A percentile compares a stretch with the other conserved stretches of the same genome.
These are phyloP conservation scores for Beris morrisii DNA, from an alignment of 2,888 invertebrate genomes.

Conservation along the genomic window DNA sequence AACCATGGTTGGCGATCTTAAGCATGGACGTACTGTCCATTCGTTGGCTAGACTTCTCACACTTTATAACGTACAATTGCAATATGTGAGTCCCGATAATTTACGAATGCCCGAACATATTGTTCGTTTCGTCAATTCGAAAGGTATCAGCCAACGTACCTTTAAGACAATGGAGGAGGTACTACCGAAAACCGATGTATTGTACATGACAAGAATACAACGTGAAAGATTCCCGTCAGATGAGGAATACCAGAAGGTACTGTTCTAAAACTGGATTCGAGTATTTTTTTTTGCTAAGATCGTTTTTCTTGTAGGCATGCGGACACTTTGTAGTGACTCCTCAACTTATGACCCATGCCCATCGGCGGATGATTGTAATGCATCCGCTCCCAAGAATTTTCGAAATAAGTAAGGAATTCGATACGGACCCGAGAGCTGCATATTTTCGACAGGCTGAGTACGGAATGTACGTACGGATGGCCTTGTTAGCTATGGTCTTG, in stretches of 20 bases:
- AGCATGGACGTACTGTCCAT: constrained; percentile 97
- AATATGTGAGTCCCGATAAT: constrained; percentile 85
- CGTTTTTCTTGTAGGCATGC: constrained; percentile 64
- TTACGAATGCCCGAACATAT: constrained; percentile 92
- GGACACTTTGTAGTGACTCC: constrained; percentile 91
- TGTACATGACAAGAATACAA: constrained; percentile 98
- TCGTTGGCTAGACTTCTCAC: constrained; percentile 92
- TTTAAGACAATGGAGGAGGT: constrained; percentile 79
- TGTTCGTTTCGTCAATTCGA: constrained; percentile 73
- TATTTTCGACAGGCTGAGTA: constrained; percentile 98
- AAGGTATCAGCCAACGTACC: constrained; percentile 70
- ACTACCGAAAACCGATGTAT: constrained; percentile 89
- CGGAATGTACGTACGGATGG: constrained; percentile 99
- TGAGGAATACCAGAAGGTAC: constrained; percentile 84
- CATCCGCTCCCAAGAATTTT: constrained; percentile 94
- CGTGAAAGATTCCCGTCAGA: constrained; percentile 83
- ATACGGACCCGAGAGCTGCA: constrained; percentile 94
- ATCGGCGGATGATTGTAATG: constrained; percentile 93
- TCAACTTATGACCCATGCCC: constrained; percentile 91
- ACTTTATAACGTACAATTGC: constrained; percentile 88
- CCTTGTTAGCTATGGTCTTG: constrained; percentile 87
- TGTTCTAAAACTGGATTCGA: constrained; percentile 1
- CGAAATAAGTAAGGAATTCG: constrained; percentile 94
- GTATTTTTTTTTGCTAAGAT: neutral
- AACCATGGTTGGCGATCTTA: constrained; percentile 97